A percentile compares a stretch with the other conserved stretches of the same genome.
Evolutionary conservation across 1,140 invertebrate genomes (phyloP).

Genomic region (Phymorhynchus buccinoides): DNA sequence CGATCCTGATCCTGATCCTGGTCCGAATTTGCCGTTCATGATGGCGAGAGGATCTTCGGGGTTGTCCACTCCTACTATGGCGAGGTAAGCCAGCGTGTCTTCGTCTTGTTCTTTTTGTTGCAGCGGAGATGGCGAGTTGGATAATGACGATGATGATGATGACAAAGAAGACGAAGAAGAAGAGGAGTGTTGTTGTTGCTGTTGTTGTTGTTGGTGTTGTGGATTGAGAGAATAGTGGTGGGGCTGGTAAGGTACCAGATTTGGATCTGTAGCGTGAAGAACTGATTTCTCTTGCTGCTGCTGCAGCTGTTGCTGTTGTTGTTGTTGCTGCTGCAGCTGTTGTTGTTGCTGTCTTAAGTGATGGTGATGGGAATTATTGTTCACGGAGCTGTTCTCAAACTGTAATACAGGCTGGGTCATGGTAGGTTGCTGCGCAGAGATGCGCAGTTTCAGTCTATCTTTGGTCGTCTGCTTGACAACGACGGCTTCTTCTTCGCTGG

Average conservation of each 20-base stretch:
- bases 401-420: constrained; percentile 40
- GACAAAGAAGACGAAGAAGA: too few species aligned
- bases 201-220: constrained; percentile 2
- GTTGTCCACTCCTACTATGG: too few species aligned
- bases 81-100: constrained; percentile 1
- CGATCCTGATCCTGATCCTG: neutral
- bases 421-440: constrained; percentile 12
- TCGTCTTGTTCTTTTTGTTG: too few species aligned
- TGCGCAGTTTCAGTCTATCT: constrained; percentile 32
- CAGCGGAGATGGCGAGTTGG: too few species aligned
- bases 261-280: neutral
- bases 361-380: neutral
- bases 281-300: neutral
- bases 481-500: too few species aligned
- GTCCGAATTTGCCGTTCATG: constrained; percentile 29
- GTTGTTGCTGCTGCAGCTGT: neutral
- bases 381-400: neutral
- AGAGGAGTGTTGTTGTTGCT: constrained; percentile 25
- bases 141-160: too few species aligned
- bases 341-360: neutral
- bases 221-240: constrained; percentile 16
- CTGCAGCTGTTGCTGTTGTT: neutral
- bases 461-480: constrained; percentile 35
- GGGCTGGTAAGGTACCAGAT: neutral
- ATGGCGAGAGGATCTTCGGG: constrained; percentile 23